Conservation (phyloP, 2,113 vertebrate genomes). For the Atrichornis clamosus region DNA sequence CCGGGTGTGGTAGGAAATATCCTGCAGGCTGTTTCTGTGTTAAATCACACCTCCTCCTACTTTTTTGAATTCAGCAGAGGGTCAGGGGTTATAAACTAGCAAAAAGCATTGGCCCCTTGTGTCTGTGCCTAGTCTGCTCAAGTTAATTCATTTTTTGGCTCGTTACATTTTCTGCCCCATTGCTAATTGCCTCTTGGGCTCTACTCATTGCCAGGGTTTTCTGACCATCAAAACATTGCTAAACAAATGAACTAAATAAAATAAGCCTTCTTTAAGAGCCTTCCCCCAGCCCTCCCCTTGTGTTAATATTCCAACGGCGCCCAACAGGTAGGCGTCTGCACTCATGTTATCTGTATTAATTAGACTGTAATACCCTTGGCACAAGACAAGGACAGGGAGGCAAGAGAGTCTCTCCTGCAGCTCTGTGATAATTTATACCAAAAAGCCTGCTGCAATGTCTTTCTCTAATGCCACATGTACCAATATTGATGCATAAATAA, state of each 20-base stretch:
- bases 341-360: slow-evolving; percentile 66
- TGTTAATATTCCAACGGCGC: slow-evolving; percentile 33
- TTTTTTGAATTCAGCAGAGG: neutral
- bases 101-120: slow-evolving; percentile 39
- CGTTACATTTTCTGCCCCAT: slow-evolving; percentile 65
- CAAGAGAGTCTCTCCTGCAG: slow-evolving; percentile 47
- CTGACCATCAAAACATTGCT: slow-evolving; percentile 56
- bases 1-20: neutral
- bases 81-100: slow-evolving; percentile 23
- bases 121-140: slow-evolving; percentile 36
- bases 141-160: slow-evolving; percentile 66
- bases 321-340: slow-evolving; percentile 56
- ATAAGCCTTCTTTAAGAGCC: slow-evolving; percentile 32
- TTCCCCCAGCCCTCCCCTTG: neutral
- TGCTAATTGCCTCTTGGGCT: slow-evolving; percentile 56
- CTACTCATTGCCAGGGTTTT: slow-evolving; percentile 47
- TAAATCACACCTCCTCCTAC: slow-evolving; percentile 2
- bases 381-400: slow-evolving; percentile 58
- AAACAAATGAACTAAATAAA: slow-evolving; percentile 63
- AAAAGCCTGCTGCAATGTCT: slow-evolving; percentile 25
- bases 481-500: slow-evolving; percentile 28
- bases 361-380: slow-evolving; percentile 63
- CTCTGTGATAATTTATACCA: slow-evolving; percentile 60
- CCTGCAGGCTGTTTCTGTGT: neutral
- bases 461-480: slow-evolving; percentile 20